Evolutionary conservation across 2,888 invertebrate genomes (phyloP).

Genomic region (Rhogogaster chlorosoma): DNA sequence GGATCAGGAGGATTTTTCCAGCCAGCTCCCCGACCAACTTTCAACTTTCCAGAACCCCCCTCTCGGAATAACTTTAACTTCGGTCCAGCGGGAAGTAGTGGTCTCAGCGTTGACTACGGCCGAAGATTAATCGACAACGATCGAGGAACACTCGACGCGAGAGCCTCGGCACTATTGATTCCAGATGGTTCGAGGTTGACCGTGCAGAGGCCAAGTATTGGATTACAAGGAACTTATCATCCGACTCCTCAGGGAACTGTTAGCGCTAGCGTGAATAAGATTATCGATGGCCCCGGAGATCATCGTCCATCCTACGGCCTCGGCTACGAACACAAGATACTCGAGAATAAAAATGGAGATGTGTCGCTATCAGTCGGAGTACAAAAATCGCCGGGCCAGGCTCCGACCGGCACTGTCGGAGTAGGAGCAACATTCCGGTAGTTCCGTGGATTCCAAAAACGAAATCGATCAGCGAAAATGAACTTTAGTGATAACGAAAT

Average conservation of each 20-base stretch:
- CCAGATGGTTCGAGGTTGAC: background rate
- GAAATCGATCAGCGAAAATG: background rate
- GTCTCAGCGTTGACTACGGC: background rate
- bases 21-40: background rate
- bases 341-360: background rate
- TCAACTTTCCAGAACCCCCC: background rate
- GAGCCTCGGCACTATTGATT: too few relatives aligned
- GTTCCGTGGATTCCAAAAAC: background rate
- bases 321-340: background rate
- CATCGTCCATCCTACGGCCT: background rate
- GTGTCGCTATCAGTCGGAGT: background rate
- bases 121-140: background rate
- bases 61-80: background rate
- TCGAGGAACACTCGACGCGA: background rate
- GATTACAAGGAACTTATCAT: background rate
- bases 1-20: background rate
- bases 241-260: background rate
- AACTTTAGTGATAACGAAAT: background rate
- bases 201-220: background rate
- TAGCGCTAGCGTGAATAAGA: background rate
- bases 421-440: background rate
- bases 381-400: background rate
- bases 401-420: background rate
- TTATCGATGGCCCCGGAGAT: background rate
- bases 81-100: background rate